Conservation (phyloP, 2,797 vertebrate genomes). For the Onychomys arenicola region DNA sequence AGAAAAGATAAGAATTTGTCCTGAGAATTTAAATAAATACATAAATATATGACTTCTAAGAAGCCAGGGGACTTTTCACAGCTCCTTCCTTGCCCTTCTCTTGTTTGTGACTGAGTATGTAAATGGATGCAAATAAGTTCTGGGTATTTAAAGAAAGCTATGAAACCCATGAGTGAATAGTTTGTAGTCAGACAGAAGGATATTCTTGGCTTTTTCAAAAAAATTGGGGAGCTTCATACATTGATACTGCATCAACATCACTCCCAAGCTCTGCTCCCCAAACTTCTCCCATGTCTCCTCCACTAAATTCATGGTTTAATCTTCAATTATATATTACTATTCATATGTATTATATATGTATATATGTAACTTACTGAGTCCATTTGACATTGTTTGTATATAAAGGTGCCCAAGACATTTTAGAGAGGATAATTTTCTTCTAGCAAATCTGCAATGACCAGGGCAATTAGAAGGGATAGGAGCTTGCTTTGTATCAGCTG, state of each 20-base stretch:
- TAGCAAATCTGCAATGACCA: neutral
- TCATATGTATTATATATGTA: neutral
- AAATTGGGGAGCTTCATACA: neutral
- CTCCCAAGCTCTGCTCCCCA: neutral
- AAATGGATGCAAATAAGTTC: neutral
- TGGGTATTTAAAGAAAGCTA: constrained; percentile 3
- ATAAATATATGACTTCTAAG: neutral
- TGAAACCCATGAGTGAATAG: neutral
- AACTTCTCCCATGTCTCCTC: neutral
- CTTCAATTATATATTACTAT: neutral
- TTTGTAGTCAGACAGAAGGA: neutral
- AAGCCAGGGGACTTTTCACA: neutral
- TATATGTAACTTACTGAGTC: neutral
- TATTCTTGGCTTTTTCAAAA: neutral
- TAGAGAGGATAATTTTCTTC: constrained; percentile 16
- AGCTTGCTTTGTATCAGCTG: neutral
- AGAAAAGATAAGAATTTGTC: neutral
- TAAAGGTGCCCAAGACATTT: neutral
- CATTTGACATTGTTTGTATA: neutral
- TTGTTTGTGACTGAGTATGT: neutral
- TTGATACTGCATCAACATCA: neutral
- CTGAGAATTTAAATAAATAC: constrained; percentile 15
- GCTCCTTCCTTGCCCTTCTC: neutral
- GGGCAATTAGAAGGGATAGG: neutral
- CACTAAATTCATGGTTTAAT: neutral